A percentile compares a stretch with the other conserved stretches of the same genome.
Conservation (phyloP, 2,113 vertebrate genomes). For the Rallus limicola region DNA sequence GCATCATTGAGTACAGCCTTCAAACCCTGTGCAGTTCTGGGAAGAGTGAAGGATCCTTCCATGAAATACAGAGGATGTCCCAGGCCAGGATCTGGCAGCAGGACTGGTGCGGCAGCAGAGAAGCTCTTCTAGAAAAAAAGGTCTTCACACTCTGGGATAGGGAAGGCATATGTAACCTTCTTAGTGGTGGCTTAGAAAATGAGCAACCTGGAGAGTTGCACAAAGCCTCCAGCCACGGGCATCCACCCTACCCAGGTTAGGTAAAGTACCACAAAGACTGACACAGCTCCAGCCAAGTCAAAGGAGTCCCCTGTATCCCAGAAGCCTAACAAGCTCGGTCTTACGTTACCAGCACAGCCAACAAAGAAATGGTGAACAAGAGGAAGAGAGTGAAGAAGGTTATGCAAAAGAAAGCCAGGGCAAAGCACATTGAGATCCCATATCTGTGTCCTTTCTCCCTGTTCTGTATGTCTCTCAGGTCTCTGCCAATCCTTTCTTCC, state of each 20-base stretch:
- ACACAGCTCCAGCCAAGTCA: neutral
- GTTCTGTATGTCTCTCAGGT: neutral
- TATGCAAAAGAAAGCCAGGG: neutral
- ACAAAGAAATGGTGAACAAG: neutral
- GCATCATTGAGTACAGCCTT: neutral
- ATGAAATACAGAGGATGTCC: neutral
- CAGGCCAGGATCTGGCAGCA: neutral
- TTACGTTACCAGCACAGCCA: neutral
- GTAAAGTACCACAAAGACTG: neutral
- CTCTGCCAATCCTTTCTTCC: neutral
- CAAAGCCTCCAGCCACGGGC: neutral
- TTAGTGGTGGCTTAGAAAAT: neutral
- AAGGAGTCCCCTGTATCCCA: neutral
- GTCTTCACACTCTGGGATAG: no score
- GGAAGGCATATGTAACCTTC: neutral
- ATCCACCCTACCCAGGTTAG: neutral
- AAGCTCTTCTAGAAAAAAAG: neutral
- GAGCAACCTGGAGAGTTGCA: neutral
- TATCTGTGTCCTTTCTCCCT: neutral
- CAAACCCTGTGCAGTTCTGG: neutral
- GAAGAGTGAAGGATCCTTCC: neutral
- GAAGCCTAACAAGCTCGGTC: neutral
- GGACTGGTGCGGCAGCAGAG: neutral
- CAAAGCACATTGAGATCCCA: neutral
- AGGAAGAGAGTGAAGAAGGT: neutral